A percentile compares a stretch with the other conserved stretches of the same genome.
Evolutionary conservation across 2,113 vertebrate species (phyloP).

Genomic region (Muntiacus muntjak): DNA sequence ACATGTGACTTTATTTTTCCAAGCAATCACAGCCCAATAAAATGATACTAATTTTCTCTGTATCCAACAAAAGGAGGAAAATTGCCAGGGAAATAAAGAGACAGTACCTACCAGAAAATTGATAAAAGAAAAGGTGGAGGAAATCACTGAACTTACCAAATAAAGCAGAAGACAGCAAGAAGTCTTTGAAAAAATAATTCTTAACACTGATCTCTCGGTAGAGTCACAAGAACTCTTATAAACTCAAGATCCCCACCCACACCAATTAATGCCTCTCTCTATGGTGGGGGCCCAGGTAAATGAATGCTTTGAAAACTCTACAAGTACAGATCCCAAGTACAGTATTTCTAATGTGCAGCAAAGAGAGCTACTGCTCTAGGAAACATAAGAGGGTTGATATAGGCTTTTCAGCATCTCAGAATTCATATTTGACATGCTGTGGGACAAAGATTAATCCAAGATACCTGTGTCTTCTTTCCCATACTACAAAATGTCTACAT

Average conservation of each 20-base stretch:
- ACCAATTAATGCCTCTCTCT: neutral
- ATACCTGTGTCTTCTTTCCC: neutral
- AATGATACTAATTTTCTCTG: neutral
- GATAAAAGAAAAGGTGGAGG: neutral
- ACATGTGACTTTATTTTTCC: slow-evolving; percentile 11
- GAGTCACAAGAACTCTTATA: neutral
- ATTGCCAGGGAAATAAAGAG: neutral
- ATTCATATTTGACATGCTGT: neutral
- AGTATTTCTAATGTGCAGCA: neutral
- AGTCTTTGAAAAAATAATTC: neutral
- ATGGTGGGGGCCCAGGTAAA: neutral
- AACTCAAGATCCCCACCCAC: neutral
- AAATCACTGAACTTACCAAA: neutral
- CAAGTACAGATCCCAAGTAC: neutral
- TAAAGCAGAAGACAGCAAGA: neutral
- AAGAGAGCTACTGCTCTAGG: no score
- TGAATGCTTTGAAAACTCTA: neutral
- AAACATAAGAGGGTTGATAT: neutral
- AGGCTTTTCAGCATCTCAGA: neutral
- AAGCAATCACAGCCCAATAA: slow-evolving; percentile 3
- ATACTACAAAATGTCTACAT: neutral
- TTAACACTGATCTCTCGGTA: neutral
- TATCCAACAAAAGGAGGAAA: slow-evolving; percentile 20
- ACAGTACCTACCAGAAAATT: neutral
- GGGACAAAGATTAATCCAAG: neutral